Conservation (phyloP, 2,888 invertebrate species). For the Habroteleia sp. region DNA sequence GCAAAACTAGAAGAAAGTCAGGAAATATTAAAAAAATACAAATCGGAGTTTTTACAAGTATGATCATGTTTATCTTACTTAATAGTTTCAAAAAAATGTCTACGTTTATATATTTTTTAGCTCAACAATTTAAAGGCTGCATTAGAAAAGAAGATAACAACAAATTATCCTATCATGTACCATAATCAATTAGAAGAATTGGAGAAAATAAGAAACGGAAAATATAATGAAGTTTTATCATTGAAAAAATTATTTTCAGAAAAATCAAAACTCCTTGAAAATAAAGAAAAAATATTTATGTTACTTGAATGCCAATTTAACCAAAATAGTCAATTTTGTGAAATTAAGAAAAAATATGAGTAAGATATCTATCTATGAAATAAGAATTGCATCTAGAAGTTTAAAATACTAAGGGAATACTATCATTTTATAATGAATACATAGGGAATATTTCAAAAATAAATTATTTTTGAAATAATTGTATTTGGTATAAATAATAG, state of each 20-base stretch:
- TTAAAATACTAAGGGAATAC: background rate
- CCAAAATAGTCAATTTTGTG: conserved; percentile 2
- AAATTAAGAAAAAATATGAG: conserved; percentile 16
- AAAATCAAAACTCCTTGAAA: background rate
- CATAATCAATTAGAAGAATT: conserved; percentile 22
- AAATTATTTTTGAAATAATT: too few relatives aligned
- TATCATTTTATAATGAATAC: background rate
- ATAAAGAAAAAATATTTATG: conserved; percentile 14
- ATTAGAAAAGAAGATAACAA: conserved; percentile 10
- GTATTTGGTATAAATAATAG: too few relatives aligned
- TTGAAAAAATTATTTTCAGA: conserved; percentile 13
- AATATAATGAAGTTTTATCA: conserved; percentile 4
- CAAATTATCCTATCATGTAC: conserved; percentile 11
- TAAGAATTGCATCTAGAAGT: too few relatives aligned
- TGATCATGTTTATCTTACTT: background rate
- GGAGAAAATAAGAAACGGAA: conserved; percentile 9
- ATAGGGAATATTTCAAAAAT: background rate
- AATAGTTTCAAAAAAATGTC: background rate
- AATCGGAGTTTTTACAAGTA: conserved; percentile 16
- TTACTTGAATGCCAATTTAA: conserved; percentile 5
- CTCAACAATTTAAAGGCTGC: conserved; percentile 15
- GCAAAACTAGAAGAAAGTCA: conserved; percentile 7
- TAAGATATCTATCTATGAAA: too few relatives aligned
- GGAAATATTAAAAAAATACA: conserved; percentile 7
- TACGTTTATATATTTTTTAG: conserved; percentile 12